Conservation (phyloP, 2,888 invertebrate species). For the Orthosia gracilis region DNA sequence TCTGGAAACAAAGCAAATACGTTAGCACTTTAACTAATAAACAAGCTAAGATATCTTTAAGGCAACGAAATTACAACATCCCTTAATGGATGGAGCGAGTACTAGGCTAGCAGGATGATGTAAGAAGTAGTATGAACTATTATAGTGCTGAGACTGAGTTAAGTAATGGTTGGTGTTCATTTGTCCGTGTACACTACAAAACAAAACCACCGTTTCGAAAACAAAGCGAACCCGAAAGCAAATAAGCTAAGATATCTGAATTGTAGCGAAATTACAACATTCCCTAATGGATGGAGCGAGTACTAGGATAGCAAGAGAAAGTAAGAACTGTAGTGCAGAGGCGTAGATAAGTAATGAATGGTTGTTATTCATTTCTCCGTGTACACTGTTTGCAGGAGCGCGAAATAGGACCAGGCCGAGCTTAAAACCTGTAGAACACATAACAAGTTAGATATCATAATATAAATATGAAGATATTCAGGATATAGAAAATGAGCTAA, state of each 20-base stretch:
- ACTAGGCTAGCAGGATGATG: conserved; percentile 32
- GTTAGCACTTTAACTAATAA: conserved; percentile 20
- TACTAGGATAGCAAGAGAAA: conserved; percentile 30
- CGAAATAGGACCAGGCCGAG: conserved; percentile 76
- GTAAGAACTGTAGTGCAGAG: conserved; percentile 6
- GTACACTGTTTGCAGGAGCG: conserved; percentile 73
- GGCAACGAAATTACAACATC: conserved; percentile 20
- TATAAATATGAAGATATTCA: neutral
- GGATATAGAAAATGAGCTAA: too few relatives aligned
- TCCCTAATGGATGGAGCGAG: conserved; percentile 35
- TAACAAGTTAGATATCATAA: neutral
- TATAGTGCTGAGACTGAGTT: neutral
- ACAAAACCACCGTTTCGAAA: neutral
- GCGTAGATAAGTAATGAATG: conserved; percentile 5
- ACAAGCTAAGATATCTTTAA: conserved; percentile 8
- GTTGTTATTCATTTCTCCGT: conserved; percentile 24
- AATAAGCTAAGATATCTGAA: conserved; percentile 14
- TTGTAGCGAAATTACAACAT: conserved; percentile 21
- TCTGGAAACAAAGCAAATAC: conserved; percentile 7
- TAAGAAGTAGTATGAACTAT: neutral
- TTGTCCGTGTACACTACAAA: conserved; percentile 5
- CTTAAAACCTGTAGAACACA: conserved; percentile 61
- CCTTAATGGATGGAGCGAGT: conserved; percentile 35
- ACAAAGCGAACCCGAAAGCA: conserved; percentile 15
- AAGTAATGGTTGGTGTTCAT: conserved; percentile 12